These are phyloP conservation scores for Palythoa heliodiscus DNA, from an alignment of 92 coral and sea anemone species.

Conservation along the genomic window DNA sequence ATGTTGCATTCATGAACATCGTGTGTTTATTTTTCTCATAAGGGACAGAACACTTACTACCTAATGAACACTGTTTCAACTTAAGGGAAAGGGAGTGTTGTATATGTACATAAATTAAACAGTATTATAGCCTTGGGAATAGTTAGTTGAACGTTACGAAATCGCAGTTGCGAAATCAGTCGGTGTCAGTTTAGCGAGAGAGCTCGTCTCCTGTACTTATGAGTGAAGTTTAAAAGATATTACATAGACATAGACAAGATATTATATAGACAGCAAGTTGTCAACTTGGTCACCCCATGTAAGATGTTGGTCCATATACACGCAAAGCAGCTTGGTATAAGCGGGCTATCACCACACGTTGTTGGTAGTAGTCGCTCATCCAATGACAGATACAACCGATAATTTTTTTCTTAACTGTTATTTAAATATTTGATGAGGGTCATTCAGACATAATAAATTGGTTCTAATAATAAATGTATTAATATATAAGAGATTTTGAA, in stretches of 20 bases:
- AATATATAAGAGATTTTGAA: too few relatives aligned
- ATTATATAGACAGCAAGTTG: too few relatives aligned
- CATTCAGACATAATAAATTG: too few relatives aligned
- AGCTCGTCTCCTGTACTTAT: neutral
- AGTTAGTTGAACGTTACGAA: too few relatives aligned
- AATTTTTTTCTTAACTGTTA: too few relatives aligned
- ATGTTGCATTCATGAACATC: neutral
- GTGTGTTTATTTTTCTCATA: neutral
- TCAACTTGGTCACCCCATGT: too few relatives aligned
- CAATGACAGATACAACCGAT: neutral
- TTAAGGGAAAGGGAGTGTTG: conserved; percentile 32
- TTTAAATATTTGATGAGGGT: too few relatives aligned
- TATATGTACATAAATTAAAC: conserved; percentile 10
- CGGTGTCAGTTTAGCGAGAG: neutral
- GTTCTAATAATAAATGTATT: too few relatives aligned
- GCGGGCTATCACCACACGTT: conserved; percentile 22
- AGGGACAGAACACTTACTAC: neutral
- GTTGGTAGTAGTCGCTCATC: conserved; percentile 12
- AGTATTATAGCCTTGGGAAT: neutral
- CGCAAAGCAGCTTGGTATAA: too few relatives aligned
- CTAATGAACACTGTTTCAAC: neutral
- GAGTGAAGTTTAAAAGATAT: neutral
- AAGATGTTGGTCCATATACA: too few relatives aligned
- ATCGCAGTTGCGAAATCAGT: too few relatives aligned
- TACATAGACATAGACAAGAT: too few relatives aligned